These are phyloP conservation scores for Hormiphora californensis DNA, from an alignment of 37 sponge, comb jelly and placozoan species.

Conservation along the genomic window DNA sequence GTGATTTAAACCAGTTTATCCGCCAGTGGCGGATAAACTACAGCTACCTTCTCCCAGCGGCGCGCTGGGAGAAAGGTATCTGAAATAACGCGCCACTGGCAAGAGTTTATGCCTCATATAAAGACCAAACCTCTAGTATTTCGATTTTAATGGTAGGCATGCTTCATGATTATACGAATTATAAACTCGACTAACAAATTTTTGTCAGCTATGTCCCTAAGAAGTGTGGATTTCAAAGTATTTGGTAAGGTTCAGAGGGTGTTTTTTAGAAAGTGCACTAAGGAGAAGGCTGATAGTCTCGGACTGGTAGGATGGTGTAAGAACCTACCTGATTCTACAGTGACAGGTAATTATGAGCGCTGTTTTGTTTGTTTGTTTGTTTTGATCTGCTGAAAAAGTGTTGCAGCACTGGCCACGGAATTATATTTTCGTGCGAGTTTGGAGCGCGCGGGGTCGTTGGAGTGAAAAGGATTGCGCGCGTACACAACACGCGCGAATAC, in stretches of 20 bases:
- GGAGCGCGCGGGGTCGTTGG: neutral
- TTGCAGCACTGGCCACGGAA: neutral
- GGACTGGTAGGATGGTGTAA: conserved; percentile 37
- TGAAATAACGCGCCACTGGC: too few species aligned
- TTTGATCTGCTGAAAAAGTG: too few species aligned
- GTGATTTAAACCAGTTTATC: too few species aligned
- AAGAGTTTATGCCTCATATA: too few species aligned
- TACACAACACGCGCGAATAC: neutral
- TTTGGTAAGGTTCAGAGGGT: conserved; percentile 43
- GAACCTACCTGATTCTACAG: conserved; percentile 10
- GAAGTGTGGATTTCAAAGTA: conserved; percentile 41
- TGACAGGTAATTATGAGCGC: neutral
- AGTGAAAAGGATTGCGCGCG: neutral
- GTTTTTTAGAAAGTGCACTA: conserved; percentile 44
- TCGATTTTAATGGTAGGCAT: too few species aligned
- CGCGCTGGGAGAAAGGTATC: too few species aligned
- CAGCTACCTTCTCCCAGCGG: too few species aligned
- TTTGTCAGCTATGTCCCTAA: neutral
- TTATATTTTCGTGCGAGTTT: neutral
- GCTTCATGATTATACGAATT: too few species aligned
- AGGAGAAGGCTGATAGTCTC: neutral
- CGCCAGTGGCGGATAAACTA: too few species aligned
- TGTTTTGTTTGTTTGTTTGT: too few species aligned
- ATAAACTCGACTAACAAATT: too few species aligned
- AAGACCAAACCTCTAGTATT: too few species aligned